These are phyloP conservation scores for Tolypeutes matacus DNA, from an alignment of 2,797 vertebrate species.

Conservation along the genomic window DNA sequence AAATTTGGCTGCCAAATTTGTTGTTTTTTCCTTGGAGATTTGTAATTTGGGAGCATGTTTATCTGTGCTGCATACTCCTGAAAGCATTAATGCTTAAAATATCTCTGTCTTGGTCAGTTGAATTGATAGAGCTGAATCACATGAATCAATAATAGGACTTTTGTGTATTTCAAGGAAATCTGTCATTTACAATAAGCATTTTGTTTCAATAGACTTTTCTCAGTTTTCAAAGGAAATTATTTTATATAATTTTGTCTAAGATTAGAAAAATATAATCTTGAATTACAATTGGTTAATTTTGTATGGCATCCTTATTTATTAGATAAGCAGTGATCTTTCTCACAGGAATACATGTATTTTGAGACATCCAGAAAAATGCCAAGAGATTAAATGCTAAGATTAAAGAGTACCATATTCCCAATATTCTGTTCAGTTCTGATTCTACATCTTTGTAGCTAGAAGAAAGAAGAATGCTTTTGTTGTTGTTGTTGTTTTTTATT, in stretches of 20 bases:
- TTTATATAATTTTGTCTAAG: slow-evolving; percentile 40
- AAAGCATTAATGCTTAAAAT: slow-evolving; percentile 55
- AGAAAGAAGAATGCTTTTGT: background rate
- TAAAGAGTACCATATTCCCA: background rate
- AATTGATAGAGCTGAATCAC: background rate
- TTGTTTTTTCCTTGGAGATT: slow-evolving; percentile 33
- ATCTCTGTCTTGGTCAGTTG: background rate
- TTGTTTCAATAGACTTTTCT: slow-evolving; percentile 32
- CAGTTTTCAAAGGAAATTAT: background rate
- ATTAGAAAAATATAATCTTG: background rate
- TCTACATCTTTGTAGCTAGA: slow-evolving; percentile 11
- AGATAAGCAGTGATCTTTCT: slow-evolving; percentile 39
- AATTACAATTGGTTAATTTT: slow-evolving; percentile 54
- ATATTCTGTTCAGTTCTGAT: background rate
- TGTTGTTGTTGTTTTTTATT: background rate
- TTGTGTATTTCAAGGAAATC: slow-evolving; percentile 21
- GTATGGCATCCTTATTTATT: background rate
- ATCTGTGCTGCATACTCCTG: background rate
- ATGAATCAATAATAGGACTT: background rate
- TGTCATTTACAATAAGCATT: background rate
- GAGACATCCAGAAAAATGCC: slow-evolving; percentile 3
- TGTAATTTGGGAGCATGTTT: background rate
- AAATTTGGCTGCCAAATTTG: slow-evolving; percentile 19
- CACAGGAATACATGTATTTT: background rate
- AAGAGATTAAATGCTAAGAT: background rate